phyloP scores from a whole-genome alignment of 23 tunicate genomes.

The Ascidia mentula region DNA sequence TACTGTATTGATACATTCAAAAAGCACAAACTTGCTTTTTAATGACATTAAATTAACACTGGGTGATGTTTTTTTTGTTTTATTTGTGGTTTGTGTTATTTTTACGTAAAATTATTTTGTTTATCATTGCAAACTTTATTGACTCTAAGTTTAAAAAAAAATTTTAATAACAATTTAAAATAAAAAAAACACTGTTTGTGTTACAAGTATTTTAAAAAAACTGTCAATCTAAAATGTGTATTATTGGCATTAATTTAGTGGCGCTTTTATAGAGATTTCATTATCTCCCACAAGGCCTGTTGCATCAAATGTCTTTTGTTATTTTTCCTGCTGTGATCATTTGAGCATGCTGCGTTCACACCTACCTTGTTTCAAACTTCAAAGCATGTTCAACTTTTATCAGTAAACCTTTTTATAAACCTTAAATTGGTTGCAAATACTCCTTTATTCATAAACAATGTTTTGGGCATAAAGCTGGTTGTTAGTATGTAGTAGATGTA shows the following conservation, averaged over 20 bases:
- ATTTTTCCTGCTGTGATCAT: neutral
- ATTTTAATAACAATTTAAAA: neutral
- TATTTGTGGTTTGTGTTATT: neutral
- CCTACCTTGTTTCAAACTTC: neutral
- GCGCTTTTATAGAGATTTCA: too few relatives aligned
- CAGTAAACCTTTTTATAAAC: neutral
- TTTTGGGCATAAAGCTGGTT: too few relatives aligned
- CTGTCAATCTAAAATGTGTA: too few relatives aligned
- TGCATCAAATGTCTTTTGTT: neutral
- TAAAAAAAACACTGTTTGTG: neutral
- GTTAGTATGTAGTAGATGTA: too few relatives aligned
- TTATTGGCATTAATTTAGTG: too few relatives aligned
- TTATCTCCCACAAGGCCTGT: neutral
- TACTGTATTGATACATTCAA: too few relatives aligned
- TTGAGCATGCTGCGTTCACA: constrained; percentile 2
- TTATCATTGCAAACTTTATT: neutral
- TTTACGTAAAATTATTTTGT: too few relatives aligned
- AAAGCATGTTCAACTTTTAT: neutral
- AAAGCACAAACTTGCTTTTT: neutral
- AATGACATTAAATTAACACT: too few relatives aligned
- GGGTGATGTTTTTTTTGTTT: neutral
- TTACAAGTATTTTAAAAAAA: too few relatives aligned
- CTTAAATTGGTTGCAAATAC: neutral
- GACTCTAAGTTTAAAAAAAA: neutral
- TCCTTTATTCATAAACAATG: too few relatives aligned